phyloP scores from a whole-genome alignment of 2,888 invertebrate species.

The Acronicta leporina region DNA sequence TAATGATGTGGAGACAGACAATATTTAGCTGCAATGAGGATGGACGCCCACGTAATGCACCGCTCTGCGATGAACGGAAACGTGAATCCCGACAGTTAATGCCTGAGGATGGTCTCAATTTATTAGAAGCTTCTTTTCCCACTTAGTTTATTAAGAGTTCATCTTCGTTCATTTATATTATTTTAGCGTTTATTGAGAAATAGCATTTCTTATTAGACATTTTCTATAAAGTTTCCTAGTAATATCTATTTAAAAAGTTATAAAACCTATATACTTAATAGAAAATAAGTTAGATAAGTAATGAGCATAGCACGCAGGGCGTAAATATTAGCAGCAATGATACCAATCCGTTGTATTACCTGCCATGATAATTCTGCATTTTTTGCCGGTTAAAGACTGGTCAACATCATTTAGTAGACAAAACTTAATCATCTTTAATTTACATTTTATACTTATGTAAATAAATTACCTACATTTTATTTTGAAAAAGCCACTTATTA shows the following conservation, averaged over 20 bases:
- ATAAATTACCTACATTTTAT: too few relatives aligned
- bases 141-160: conserved; percentile 1
- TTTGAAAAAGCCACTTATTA: too few relatives aligned
- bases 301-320: conserved; percentile 8
- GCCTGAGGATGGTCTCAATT: conserved; percentile 51
- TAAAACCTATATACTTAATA: too few relatives aligned
- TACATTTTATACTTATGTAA: too few relatives aligned
- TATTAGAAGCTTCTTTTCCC: conserved; percentile 34
- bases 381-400: too few relatives aligned
- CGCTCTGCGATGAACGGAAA: conserved; percentile 62
- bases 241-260: too few relatives aligned
- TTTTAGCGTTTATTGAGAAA: conserved; percentile 19
- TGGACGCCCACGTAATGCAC: conserved; percentile 71
- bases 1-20: conserved; percentile 43
- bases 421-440: too few relatives aligned
- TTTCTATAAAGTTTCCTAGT: conserved; percentile 5
- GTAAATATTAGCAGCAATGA: conserved; percentile 17
- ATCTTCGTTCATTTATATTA: conserved; percentile 3
- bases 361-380: conserved; percentile 14
- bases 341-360: background rate
- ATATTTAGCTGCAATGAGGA: conserved; percentile 79
- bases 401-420: too few relatives aligned
- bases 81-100: conserved; percentile 64
- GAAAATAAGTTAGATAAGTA: too few relatives aligned
- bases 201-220: background rate